phyloP scores from a whole-genome alignment of 64 coral and sea anemone species.

The Porites australiensis region DNA sequence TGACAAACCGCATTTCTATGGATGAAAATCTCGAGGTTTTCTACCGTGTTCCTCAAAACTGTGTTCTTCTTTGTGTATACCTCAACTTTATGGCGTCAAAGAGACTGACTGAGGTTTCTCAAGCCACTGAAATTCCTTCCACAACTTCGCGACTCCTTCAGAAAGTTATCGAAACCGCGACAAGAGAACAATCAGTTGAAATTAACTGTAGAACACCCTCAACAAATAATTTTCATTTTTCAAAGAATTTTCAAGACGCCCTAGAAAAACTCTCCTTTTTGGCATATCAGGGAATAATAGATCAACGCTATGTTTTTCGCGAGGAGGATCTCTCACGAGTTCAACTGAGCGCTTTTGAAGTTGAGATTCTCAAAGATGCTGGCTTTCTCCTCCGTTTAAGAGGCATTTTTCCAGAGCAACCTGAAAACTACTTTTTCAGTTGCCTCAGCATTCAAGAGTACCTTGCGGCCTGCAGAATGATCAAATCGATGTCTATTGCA shows the following conservation, averaged over 20 bases:
- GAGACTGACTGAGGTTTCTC: not conserved
- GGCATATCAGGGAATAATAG: constrained; percentile 9
- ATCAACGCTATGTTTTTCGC: constrained; percentile 1
- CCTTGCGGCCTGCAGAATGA: constrained; percentile 26
- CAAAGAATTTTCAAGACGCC: constrained; percentile 4
- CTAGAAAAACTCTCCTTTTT: constrained; percentile 18
- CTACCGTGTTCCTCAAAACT: constrained; percentile 32
- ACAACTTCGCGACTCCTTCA: constrained; percentile 1
- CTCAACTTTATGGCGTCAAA: not conserved
- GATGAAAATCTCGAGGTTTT: constrained; percentile 11
- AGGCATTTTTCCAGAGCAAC: not conserved
- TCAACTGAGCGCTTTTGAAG: constrained; percentile 24
- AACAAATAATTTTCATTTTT: not conserved
- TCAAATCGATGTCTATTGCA: not conserved
- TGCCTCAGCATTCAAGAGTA: constrained; percentile 23
- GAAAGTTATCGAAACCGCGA: not conserved
- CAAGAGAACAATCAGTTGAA: not conserved
- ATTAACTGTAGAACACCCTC: not conserved
- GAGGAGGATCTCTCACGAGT: constrained; percentile 13
- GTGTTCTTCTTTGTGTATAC: constrained; percentile 11
- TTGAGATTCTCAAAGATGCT: constrained; percentile 19
- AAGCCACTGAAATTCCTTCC: not conserved
- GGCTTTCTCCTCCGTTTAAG: constrained; percentile 4
- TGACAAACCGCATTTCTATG: constrained; percentile 10
- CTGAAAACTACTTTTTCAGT: not conserved